A percentile compares a stretch with the other conserved stretches of the same genome.
Conservation (phyloP, 2,888 invertebrate species). For the Nesidiocoris tenuis region DNA sequence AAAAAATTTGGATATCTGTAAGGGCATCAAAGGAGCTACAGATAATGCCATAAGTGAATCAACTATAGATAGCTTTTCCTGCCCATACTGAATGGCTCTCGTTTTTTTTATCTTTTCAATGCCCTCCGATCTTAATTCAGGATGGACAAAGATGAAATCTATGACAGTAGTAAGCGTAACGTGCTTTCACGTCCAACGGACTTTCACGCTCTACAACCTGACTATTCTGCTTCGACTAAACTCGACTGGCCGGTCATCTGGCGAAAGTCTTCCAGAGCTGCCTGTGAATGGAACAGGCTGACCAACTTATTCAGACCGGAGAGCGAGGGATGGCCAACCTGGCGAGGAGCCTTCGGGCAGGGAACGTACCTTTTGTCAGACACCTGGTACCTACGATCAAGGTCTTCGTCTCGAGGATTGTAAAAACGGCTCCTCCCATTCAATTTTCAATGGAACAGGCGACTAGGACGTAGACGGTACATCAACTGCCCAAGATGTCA, state of each 20-base stretch:
- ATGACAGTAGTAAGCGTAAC: too few species aligned
- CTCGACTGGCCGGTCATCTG: background rate
- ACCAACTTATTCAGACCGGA: background rate
- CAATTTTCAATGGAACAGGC: background rate
- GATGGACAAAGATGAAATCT: too few species aligned
- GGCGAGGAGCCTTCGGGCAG: background rate
- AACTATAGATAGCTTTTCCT: too few species aligned
- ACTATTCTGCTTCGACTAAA: background rate
- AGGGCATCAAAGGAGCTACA: too few species aligned
- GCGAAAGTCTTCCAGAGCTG: background rate
- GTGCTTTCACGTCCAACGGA: too few species aligned
- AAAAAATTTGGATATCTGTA: too few species aligned
- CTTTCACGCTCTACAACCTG: background rate
- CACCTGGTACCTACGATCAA: background rate
- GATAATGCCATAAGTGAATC: too few species aligned
- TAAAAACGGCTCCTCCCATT: background rate
- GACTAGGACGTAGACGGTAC: background rate
- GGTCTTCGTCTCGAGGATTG: background rate
- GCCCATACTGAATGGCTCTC: too few species aligned
- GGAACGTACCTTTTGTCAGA: background rate
- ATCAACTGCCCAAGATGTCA: too few species aligned
- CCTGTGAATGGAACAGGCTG: background rate
- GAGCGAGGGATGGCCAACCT: background rate
- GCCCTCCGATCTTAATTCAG: too few species aligned
- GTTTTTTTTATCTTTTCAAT: too few species aligned